phyloP scores from a whole-genome alignment of 1,140 invertebrate genomes.

The Musca vetustissima region DNA sequence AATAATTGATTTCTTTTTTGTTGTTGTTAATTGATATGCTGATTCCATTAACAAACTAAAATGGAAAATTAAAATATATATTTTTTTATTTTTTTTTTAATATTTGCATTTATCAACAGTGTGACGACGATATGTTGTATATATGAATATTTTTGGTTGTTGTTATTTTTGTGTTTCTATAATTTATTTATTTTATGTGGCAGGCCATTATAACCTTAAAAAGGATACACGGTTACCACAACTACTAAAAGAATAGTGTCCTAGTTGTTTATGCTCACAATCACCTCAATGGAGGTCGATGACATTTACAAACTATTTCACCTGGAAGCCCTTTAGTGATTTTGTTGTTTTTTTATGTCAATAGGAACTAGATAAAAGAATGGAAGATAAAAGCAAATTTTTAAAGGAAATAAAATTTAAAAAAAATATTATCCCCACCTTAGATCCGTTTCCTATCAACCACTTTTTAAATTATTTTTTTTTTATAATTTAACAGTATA shows the following conservation, averaged over 20 bases:
- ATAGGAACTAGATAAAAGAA: constrained; percentile 23
- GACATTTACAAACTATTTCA: constrained; percentile 22
- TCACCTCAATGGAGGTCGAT: background rate
- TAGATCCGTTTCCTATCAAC: background rate
- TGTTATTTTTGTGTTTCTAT: constrained; percentile 1
- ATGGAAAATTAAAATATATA: constrained; percentile 26
- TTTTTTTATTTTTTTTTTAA: no score
- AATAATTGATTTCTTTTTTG: no score
- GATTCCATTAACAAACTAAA: constrained; percentile 49
- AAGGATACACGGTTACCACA: background rate
- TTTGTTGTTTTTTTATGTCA: constrained; percentile 39
- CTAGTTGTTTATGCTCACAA: background rate
- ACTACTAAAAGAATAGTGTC: constrained; percentile 11
- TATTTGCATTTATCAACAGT: constrained; percentile 1
- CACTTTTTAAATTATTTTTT: background rate
- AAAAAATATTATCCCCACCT: no score
- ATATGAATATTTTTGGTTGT: constrained; percentile 47
- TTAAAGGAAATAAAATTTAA: no score
- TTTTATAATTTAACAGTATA: constrained; percentile 32
- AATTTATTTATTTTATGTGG: constrained; percentile 6
- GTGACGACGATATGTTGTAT: constrained; percentile 51
- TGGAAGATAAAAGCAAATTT: constrained; percentile 11
- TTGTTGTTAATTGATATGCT: constrained; percentile 55
- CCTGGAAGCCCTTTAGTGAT: constrained; percentile 55
- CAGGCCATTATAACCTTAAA: no score